These are phyloP conservation scores for Hypotaenidia okinawae DNA, from an alignment of 2,797 vertebrate species.

Conservation along the genomic window DNA sequence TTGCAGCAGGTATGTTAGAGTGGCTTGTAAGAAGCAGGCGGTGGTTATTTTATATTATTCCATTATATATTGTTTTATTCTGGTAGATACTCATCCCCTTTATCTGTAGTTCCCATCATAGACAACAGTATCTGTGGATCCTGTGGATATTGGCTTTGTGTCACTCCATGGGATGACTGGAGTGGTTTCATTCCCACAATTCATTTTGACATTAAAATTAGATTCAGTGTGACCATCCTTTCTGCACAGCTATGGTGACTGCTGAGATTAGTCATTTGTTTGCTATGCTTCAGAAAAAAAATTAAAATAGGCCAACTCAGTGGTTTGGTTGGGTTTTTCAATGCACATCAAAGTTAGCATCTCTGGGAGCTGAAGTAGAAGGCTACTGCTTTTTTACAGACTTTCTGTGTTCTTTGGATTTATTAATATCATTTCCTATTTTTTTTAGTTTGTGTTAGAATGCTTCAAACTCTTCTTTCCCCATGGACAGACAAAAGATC, in stretches of 20 bases:
- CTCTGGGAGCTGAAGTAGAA: neutral
- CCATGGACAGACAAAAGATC: neutral
- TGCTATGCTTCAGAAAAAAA: neutral
- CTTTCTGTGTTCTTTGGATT: neutral
- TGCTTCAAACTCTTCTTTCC: neutral
- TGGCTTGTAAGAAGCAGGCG: neutral
- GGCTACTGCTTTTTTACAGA: neutral
- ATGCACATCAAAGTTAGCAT: neutral
- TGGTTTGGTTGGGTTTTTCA: neutral
- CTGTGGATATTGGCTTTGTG: neutral
- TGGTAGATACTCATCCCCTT: neutral
- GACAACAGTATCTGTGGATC: neutral
- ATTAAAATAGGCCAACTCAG: neutral
- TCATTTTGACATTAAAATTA: neutral
- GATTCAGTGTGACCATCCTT: neutral
- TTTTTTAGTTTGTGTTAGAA: neutral
- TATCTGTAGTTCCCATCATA: neutral
- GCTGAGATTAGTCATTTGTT: neutral
- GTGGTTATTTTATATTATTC: neutral
- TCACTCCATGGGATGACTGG: neutral
- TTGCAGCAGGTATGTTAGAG: neutral
- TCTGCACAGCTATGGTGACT: neutral
- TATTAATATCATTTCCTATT: neutral
- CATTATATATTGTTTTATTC: neutral
- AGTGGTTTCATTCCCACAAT: slow-evolving; percentile 11